Conservation (phyloP, 1,140 invertebrate genomes). For the Papilio polyxenes region DNA sequence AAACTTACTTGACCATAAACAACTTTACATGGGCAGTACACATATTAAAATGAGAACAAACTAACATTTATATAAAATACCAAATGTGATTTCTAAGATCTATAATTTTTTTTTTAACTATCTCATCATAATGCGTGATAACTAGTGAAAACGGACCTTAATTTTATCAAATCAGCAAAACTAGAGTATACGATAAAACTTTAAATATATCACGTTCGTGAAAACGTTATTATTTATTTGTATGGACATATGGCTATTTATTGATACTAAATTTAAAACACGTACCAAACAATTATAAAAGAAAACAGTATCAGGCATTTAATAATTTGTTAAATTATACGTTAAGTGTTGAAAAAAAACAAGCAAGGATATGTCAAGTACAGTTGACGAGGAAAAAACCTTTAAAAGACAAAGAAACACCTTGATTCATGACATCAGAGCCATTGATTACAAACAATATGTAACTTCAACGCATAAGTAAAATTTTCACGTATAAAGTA, state of each 20-base stretch:
- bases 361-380: background rate
- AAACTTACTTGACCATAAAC: conserved; percentile 24
- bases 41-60: background rate
- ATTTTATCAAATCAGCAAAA: background rate
- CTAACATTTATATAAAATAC: background rate
- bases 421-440: conserved; percentile 59
- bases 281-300: background rate
- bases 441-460: conserved; percentile 33
- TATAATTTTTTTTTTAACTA: too few species aligned
- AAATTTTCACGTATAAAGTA: background rate
- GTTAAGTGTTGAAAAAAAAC: background rate
- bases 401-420: conserved; percentile 51
- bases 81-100: background rate
- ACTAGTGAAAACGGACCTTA: too few species aligned
- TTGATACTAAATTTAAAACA: too few species aligned
- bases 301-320: background rate
- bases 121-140: too few species aligned
- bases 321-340: background rate
- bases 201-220: too few species aligned
- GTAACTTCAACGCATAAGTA: background rate
- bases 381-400: conserved; percentile 48
- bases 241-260: background rate
- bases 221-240: too few species aligned
- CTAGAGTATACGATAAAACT: background rate
- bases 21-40: background rate